Base-by-base conservation (phyloP, 30 jellyfish, hydroid and myxozoan genomes). In the Aurelia sp. region DNA sequence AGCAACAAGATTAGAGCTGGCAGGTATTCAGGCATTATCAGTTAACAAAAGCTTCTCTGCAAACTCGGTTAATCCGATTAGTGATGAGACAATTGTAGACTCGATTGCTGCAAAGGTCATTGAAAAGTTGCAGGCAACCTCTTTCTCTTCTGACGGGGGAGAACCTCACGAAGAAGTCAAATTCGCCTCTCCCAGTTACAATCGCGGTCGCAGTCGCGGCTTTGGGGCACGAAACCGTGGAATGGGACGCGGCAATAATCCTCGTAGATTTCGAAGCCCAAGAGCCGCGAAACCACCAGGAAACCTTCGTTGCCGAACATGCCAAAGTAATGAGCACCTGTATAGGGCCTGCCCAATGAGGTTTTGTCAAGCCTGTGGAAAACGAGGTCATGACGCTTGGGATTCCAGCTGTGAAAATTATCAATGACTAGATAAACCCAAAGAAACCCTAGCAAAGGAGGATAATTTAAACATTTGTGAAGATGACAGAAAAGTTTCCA, bases 1-100 rank as follows among this genome's bases (percentile, higher is more conserved):
- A 63, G 61, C 87, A 31, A 76, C 87, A 47, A 51, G 87, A 33
- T 76, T 76, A 33, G 76, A 76, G 18, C 23, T 76, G 74, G 87
- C 76, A 58, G 87, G 87, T 21, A 76, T 76, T 76, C 87, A 48
- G 16, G 57, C 87, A 37, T 17, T 72, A 0, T 2, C 41, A 13
- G 17, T 13, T 21, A 64, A 64, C 44, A 27, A 64, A 18, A 21
- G 74, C 2, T 11, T 27, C 41, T 64, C 17, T 64, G 74, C 66
- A 57, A 57, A 21, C 21, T 17, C 74, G 31, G 74, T 64, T 27
- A 64, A 53, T 53, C 65, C 65, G n/a, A 53, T 53, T 53, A 27
- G 33, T 27, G 33, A 27, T 27, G 33, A 27, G 33, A 12, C 1
- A 53, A 53, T 53, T 0, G 65, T 53, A 5, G 67, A 58, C 4